Conservation (phyloP, 2,888 invertebrate genomes). For the Drosophila robusta region DNA sequence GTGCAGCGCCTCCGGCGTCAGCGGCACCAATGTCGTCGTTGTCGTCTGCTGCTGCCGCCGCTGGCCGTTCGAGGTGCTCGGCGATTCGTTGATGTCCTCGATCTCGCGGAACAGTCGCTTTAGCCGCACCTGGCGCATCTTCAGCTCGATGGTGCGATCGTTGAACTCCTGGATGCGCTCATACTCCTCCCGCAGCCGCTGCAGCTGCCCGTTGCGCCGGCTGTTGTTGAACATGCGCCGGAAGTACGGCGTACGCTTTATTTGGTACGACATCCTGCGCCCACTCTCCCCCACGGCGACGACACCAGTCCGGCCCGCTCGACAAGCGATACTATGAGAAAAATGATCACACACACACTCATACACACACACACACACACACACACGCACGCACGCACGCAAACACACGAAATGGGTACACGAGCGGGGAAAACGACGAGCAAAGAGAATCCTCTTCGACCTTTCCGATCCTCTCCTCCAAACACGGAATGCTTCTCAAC, state of each 20-base stretch:
- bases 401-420: too few relatives aligned
- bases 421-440: too few relatives aligned
- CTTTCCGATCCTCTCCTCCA: neutral
- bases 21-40: slow-evolving; percentile 13
- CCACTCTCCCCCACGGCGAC: too few relatives aligned
- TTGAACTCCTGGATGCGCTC: slow-evolving; percentile 77
- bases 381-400: too few relatives aligned
- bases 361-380: too few relatives aligned
- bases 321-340: too few relatives aligned
- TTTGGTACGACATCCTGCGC: slow-evolving; percentile 72
- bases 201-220: slow-evolving; percentile 74
- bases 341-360: too few relatives aligned
- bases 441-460: too few relatives aligned
- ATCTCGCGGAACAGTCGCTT: slow-evolving; percentile 78
- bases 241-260: slow-evolving; percentile 74
- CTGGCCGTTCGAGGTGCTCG: slow-evolving; percentile 8
- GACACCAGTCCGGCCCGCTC: too few relatives aligned
- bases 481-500: slow-evolving; percentile 2
- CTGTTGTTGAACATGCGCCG: slow-evolving; percentile 69
- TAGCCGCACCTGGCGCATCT: slow-evolving; percentile 77
- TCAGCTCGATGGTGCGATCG: slow-evolving; percentile 74
- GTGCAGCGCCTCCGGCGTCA: slow-evolving; percentile 20
- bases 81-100: slow-evolving; percentile 68
- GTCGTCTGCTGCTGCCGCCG: neutral
- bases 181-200: slow-evolving; percentile 76